Percentiles rank a stretch among this genome's conserved stretches.
These are phyloP conservation scores for Fragum sueziense DNA, from an alignment of 2,888 invertebrate species.

Conservation along the genomic window DNA sequence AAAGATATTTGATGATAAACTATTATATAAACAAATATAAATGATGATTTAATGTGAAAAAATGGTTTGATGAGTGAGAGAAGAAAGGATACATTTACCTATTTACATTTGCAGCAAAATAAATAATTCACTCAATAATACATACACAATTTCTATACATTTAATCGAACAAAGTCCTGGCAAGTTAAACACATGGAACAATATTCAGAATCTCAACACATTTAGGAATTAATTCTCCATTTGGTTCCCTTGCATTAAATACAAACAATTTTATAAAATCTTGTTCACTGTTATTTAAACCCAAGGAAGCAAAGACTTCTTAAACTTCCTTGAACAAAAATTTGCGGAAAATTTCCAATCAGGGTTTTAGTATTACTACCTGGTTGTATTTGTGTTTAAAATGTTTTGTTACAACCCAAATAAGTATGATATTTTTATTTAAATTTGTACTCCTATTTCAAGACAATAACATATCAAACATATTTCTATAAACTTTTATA, in stretches of 20 bases:
- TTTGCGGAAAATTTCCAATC: too few species aligned
- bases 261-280: too few species aligned
- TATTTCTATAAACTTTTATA: too few species aligned
- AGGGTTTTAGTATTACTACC: too few species aligned
- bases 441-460: too few species aligned
- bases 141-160: neutral
- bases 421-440: too few species aligned
- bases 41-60: conserved; percentile 10
- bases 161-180: conserved; percentile 1
- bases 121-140: conserved; percentile 18
- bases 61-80: conserved; percentile 2
- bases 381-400: too few species aligned
- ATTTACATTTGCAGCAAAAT: conserved; percentile 23
- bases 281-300: too few species aligned
- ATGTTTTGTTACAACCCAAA: too few species aligned
- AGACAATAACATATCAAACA: too few species aligned
- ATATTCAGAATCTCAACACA: neutral
- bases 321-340: too few species aligned
- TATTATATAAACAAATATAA: conserved; percentile 24
- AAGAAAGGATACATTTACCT: neutral
- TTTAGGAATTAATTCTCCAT: neutral
- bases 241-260: neutral
- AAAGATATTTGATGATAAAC: conserved; percentile 10
- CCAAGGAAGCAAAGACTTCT: too few species aligned
- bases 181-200: conserved; percentile 12